Evolutionary conservation across 2,113 vertebrate species (phyloP), one percentile per base, ranked within the genome.

Genomic region (Sturnira hondurensis): DNA sequence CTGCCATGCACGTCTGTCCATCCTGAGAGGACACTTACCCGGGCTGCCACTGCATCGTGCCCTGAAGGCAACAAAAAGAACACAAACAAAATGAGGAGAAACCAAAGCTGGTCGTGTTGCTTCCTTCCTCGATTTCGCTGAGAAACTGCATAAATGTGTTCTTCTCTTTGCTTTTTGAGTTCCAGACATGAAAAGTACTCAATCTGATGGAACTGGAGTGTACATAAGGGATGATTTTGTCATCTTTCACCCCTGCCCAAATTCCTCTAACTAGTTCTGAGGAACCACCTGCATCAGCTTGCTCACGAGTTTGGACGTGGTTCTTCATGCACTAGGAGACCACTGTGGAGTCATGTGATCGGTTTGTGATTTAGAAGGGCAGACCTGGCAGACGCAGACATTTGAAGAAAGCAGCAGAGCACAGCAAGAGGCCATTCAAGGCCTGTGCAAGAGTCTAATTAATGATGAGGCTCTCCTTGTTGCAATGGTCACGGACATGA

Each of bases 211-310:
- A 38, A 70, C 11, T 19, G 10, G 2, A 65, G 19, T 36, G 19
- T 24, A 31, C 24, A 68, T 45, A 74, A 68, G 58, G 45, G 31
- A 24, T 47, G 10, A 45, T 43, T 41, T 41, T 82, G 83, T 20
- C 31, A 12, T 63, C 19, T 78, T 54, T 76, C 71, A 43, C 78
- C n/a, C 33, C n/a, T 86, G 22, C 50, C 81, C 89, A 71, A n/a
- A 90, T 56, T 91, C 85, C 77, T 91, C 47, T 73, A 77, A 41
- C 31, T 61, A 43, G 87, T 91, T 95, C 85, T 43, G 17, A 93
- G 65, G 50, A 68, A 47, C 54, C 24, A 68, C 58, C 80, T 82
- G 82, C 52, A 74, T 70, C 85, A 38, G 56, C 58, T 85, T 80
- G 36, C 86, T 93, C 89, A 93, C 1, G 41, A 88, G 61, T 77